Percentiles rank a stretch among this genome's conserved stretches.
phyloP scores from a whole-genome alignment of 1,140 invertebrate genomes.

The Aleiodes sp. region DNA sequence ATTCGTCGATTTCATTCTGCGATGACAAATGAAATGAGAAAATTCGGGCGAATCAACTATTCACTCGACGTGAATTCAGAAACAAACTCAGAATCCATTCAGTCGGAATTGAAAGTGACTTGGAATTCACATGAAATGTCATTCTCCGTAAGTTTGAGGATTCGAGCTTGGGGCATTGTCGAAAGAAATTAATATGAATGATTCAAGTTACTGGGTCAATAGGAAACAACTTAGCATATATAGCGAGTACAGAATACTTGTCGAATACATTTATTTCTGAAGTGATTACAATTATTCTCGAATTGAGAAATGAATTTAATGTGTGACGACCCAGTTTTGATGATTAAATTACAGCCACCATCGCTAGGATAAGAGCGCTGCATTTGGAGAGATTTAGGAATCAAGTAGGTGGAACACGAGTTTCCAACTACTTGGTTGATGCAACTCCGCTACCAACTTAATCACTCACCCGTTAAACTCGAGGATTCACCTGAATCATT shows the following conservation, averaged over 20 bases:
- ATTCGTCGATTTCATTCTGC: too few species aligned
- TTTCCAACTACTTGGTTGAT: background rate
- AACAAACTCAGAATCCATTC: too few species aligned
- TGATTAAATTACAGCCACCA: background rate
- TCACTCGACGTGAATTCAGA: too few species aligned
- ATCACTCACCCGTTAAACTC: too few species aligned
- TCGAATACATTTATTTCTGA: conserved; percentile 2
- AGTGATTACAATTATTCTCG: conserved; percentile 1
- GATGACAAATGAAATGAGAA: too few species aligned
- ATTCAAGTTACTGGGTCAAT: conserved; percentile 7
- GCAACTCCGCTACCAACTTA: too few species aligned
- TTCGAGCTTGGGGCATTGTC: background rate
- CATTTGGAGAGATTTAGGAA: background rate
- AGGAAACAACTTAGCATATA: background rate
- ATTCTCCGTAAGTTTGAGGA: background rate
- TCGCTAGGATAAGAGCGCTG: background rate
- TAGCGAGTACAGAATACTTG: background rate
- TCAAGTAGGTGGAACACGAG: background rate
- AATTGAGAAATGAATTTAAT: background rate
- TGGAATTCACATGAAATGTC: too few species aligned
- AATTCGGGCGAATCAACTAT: too few species aligned
- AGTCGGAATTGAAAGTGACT: too few species aligned
- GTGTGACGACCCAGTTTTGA: conserved; percentile 8
- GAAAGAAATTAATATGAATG: background rate
- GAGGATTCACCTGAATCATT: too few species aligned